phyloP scores from a whole-genome alignment of 2,113 vertebrate genomes.

The Indicator maculatus region DNA sequence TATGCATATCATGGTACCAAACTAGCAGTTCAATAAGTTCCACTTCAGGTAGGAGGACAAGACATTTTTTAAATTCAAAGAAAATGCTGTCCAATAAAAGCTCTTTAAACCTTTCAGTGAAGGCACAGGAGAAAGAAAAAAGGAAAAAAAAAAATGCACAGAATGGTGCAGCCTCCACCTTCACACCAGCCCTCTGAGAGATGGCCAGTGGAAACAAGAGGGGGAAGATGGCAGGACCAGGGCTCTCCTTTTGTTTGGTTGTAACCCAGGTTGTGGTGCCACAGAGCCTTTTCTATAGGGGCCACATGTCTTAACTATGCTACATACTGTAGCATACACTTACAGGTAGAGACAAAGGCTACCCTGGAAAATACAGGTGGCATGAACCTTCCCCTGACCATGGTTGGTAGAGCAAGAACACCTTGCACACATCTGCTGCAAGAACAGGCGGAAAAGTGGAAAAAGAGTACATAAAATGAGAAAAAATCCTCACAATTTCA shows the following conservation, averaged over 20 bases:
- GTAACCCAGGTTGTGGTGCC: not conserved
- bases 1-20: accelerated
- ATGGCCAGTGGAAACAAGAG: not conserved
- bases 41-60: not conserved
- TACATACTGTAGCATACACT: not conserved
- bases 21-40: not conserved
- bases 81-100: not conserved
- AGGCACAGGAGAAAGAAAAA: not conserved
- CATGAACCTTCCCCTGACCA: not conserved
- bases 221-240: not conserved
- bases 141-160: not conserved
- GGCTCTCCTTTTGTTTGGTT: not conserved
- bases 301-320: not conserved
- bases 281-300: not conserved
- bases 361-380: not conserved
- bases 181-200: not conserved
- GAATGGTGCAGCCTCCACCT: not conserved
- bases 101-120: not conserved
- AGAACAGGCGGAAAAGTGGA: not conserved
- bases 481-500: not conserved
- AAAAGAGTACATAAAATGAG: not conserved
- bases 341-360: not conserved
- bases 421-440: not conserved
- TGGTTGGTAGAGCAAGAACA: not conserved
- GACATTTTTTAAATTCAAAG: not conserved